Evolutionary conservation across 1,140 invertebrate genomes (phyloP), one percentile per base, ranked within the genome.

Genomic region (Drosophila virilis): DNA sequence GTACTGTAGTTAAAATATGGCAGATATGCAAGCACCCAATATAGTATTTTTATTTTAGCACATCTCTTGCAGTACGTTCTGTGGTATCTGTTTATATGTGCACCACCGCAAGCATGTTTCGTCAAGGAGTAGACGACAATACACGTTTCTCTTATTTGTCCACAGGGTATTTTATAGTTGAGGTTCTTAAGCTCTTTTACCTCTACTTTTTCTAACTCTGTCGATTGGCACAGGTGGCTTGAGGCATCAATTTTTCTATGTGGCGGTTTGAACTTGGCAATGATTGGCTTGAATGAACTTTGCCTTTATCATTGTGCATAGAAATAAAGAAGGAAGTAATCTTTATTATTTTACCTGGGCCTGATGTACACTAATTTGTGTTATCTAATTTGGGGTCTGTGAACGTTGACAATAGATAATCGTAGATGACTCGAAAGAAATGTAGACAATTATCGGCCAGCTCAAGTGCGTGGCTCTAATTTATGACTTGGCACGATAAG

Each of bases 311-410:
- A 32, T 43, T 28, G 8, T 8, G 9, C 13, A 38, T 9, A 17
- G 22, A 45, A 35, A 45, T 12, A 46, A 22, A 55, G 6, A 46
- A 10, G 3, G 6, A 5, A 6, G 32, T 8, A 10, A 17, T 35
- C 33, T 59, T 33, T 42, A 6, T 15, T 15, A 8, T 9, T 35
- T 8, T 3, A 13, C 13, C n/a, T 1, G 28, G 8, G 3, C 12
- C 1, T 2, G 33, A n/a, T 22, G 4, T 22, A 45, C 22, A 50
- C 35, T 6, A 60, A 40, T 43, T 17, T 12, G 17, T 7, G 2
- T 35, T 46, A 60, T 60, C 66, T 52, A 54, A 46, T 45, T 51
- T 28, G 40, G 48, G 58, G 50, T 51, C 67, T 52, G 3, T 69
- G 50, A 52, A 69, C 58, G 54, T 68, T 69, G 40, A 8, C 50